phyloP scores from a whole-genome alignment of 2,113 vertebrate species.

The Damaliscus lunatus region DNA sequence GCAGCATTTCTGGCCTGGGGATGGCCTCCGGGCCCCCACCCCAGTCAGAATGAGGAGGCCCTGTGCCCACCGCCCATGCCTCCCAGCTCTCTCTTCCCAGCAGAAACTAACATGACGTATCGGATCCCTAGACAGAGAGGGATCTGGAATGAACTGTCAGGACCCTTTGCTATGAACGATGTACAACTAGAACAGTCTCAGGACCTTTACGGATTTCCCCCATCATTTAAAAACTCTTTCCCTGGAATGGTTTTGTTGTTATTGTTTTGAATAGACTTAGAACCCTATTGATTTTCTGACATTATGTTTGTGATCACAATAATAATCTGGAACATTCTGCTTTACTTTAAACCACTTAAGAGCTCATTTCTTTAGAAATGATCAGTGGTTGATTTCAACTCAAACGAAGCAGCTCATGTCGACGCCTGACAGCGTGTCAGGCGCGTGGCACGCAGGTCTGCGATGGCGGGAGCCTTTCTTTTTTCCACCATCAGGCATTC shows the following conservation, averaged over 20 bases:
- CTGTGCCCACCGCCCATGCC: rapidly evolving
- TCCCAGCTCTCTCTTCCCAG: background rate
- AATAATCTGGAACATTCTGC: background rate
- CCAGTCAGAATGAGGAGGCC: rapidly evolving
- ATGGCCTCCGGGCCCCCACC: rapidly evolving
- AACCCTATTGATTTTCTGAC: background rate
- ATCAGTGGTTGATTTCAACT: background rate
- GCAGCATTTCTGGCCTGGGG: background rate
- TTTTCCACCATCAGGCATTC: rapidly evolving
- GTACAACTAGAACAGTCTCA: rapidly evolving
- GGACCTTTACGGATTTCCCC: background rate
- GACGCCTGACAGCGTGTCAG: rapidly evolving
- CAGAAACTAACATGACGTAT: rapidly evolving
- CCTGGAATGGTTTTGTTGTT: too few relatives aligned
- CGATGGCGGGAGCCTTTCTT: rapidly evolving
- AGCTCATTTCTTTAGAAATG: background rate
- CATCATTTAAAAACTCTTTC: background rate
- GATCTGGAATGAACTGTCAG: too few relatives aligned
- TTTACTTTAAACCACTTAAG: too few relatives aligned
- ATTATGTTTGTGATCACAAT: background rate
- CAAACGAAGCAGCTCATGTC: rapidly evolving
- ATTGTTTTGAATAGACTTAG: background rate
- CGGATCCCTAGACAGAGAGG: rapidly evolving
- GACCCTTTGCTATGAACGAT: rapidly evolving
- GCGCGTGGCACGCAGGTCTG: rapidly evolving